A percentile compares a stretch with the other conserved stretches of the same genome.
phyloP scores from a whole-genome alignment of 2,113 vertebrate species.

The Semicossyphus pulcher region DNA sequence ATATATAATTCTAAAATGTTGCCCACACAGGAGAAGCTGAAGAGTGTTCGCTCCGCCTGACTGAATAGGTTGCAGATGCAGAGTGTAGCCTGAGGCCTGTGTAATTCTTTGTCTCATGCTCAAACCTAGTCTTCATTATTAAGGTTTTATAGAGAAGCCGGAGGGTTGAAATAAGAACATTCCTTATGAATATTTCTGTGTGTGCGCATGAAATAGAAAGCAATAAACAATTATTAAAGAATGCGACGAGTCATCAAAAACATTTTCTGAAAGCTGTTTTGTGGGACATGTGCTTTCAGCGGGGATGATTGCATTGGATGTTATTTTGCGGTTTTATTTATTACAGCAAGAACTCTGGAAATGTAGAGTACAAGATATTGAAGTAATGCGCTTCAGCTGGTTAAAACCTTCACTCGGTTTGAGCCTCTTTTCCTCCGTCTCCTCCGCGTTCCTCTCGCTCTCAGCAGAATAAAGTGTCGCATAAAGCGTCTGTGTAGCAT shows the following conservation, averaged over 20 bases:
- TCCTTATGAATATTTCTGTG: constrained; percentile 26
- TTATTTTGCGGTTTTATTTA: constrained; percentile 8
- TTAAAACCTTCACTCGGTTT: not conserved
- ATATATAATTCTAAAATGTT: constrained; percentile 19
- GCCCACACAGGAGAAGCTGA: constrained; percentile 16
- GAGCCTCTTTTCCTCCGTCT: not conserved
- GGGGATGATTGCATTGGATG: not conserved
- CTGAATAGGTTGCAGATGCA: constrained; percentile 12
- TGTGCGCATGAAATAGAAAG: constrained; percentile 7
- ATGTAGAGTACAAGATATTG: constrained; percentile 1
- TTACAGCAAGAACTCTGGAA: not conserved
- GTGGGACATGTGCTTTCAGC: constrained; percentile 3
- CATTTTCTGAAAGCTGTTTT: constrained; percentile 12
- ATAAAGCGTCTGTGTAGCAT: too few species aligned
- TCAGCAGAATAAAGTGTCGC: not conserved
- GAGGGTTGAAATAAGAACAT: constrained; percentile 14
- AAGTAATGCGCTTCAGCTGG: constrained; percentile 4
- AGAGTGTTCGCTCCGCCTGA: constrained; percentile 17
- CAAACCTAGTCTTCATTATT: constrained; percentile 47
- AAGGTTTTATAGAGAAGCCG: constrained; percentile 28
- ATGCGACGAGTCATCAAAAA: not conserved
- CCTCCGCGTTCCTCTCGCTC: not conserved
- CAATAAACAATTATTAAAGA: constrained; percentile 28
- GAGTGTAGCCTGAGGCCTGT: constrained; percentile 19
- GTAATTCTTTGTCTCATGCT: constrained; percentile 19